These are phyloP conservation scores for Porites lobata DNA, from an alignment of 92 coral and sea anemone species.

Conservation along the genomic window DNA sequence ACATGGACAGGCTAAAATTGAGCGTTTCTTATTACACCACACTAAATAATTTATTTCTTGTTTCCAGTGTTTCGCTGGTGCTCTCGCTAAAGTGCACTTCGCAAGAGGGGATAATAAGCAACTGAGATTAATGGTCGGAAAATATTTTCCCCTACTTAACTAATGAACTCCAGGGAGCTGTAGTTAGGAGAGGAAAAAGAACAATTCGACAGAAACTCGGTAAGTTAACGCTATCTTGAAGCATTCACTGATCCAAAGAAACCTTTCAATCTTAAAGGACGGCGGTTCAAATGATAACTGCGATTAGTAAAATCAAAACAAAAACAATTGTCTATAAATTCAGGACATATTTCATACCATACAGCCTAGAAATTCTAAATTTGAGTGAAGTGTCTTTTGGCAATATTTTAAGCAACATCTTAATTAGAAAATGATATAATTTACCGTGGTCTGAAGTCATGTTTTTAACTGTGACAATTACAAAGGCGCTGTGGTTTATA, in stretches of 20 bases:
- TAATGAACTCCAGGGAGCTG: not conserved
- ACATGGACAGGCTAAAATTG: not conserved
- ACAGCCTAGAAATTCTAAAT: not conserved
- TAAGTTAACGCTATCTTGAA: not conserved
- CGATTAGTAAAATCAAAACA: not conserved
- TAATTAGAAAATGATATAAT: not conserved
- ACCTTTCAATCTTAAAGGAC: constrained; percentile 9
- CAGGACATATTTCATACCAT: not conserved
- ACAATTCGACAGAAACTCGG: not conserved
- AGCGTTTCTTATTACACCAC: not conserved
- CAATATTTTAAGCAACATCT: not conserved
- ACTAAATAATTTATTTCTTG: constrained; percentile 32
- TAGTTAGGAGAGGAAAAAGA: not conserved
- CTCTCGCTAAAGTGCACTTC: not conserved
- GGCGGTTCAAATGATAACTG: not conserved
- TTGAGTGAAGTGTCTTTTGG: not conserved
- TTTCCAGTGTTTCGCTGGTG: constrained; percentile 26
- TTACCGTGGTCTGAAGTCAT: not conserved
- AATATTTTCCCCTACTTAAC: not conserved
- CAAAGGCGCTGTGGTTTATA: constrained; percentile 8
- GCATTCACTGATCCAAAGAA: constrained; percentile 22
- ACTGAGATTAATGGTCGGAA: not conserved
- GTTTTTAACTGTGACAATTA: constrained; percentile 1
- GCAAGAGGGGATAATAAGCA: not conserved
- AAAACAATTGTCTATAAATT: not conserved